Percentiles rank a stretch among this genome's conserved stretches.
Conservation (phyloP, 2,888 invertebrate species). For the Seladonia tumulorum region DNA sequence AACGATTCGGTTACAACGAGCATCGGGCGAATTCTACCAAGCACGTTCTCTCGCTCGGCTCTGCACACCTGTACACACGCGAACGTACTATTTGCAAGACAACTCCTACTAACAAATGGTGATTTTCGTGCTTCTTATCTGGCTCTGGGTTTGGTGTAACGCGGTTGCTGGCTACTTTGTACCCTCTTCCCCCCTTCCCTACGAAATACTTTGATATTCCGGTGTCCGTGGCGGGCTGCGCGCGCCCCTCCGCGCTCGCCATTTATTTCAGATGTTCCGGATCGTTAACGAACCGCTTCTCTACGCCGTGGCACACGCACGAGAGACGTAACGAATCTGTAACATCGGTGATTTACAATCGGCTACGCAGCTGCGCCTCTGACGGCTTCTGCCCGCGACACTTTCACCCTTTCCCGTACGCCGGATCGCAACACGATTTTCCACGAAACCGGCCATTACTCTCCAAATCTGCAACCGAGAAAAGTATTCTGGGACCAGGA, state of each 20-base stretch:
- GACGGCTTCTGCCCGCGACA: conserved; percentile 26
- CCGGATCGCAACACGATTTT: not conserved
- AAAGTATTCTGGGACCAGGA: not conserved
- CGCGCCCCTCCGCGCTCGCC: conserved; percentile 23
- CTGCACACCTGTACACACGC: conserved; percentile 69
- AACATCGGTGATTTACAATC: conserved; percentile 61
- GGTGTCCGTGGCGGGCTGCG: conserved; percentile 28
- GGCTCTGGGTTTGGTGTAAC: conserved; percentile 83
- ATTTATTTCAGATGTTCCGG: conserved; percentile 73
- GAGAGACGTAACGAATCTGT: conserved; percentile 60
- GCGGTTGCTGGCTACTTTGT: conserved; percentile 84
- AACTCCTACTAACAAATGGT: conserved; percentile 79
- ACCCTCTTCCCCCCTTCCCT: conserved; percentile 49
- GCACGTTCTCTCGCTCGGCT: conserved; percentile 63
- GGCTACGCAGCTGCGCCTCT: conserved; percentile 44
- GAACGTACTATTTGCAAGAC: conserved; percentile 74
- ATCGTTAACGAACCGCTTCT: conserved; percentile 61
- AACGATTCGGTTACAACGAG: conserved; percentile 8
- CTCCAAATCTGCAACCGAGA: not conserved
- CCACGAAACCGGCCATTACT: not conserved
- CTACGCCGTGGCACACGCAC: conserved; percentile 37
- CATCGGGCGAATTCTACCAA: conserved; percentile 18
- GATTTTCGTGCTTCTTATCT: conserved; percentile 77
- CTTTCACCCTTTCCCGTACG: conserved; percentile 4
- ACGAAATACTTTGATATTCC: conserved; percentile 49